Evolutionary conservation across 2,888 invertebrate genomes (phyloP).

Genomic region (Cheilosia vernalis): DNA sequence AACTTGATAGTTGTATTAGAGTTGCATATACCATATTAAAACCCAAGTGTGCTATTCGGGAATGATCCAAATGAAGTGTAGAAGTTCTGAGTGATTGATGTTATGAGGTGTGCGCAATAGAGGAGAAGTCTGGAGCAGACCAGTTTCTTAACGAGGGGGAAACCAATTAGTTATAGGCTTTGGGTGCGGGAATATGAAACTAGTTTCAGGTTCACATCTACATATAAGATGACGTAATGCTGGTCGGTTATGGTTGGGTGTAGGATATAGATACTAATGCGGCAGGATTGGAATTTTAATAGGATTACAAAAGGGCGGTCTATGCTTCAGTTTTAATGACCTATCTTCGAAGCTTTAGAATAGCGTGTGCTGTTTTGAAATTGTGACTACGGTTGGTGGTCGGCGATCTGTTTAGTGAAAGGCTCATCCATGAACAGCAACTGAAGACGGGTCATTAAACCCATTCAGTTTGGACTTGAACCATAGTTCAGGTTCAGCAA

Average conservation of each 20-base stretch:
- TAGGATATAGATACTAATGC: not conserved
- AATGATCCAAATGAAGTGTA: constrained; percentile 12
- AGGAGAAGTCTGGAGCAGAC: not conserved
- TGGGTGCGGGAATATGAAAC: constrained; percentile 4
- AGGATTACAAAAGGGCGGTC: constrained; percentile 5
- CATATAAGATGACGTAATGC: constrained; percentile 21
- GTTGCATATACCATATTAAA: too few relatives aligned
- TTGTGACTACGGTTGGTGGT: too few relatives aligned
- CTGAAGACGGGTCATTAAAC: too few relatives aligned
- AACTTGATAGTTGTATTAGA: too few relatives aligned
- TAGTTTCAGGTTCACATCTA: not conserved
- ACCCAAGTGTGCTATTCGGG: too few relatives aligned
- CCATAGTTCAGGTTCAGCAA: too few relatives aligned
- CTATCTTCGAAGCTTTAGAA: too few relatives aligned
- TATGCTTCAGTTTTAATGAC: too few relatives aligned
- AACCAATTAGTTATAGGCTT: constrained; percentile 47
- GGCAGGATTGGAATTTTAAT: constrained; percentile 27
- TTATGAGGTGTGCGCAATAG: constrained; percentile 35
- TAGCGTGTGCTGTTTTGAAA: too few relatives aligned
- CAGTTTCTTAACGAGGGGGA: constrained; percentile 12
- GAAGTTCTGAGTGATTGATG: constrained; percentile 53
- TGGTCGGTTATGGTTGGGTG: not conserved
- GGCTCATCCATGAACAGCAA: too few relatives aligned
- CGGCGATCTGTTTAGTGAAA: too few relatives aligned
- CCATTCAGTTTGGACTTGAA: too few relatives aligned